Conservation (phyloP, 2,113 vertebrate genomes). For the Hylia prasina region DNA sequence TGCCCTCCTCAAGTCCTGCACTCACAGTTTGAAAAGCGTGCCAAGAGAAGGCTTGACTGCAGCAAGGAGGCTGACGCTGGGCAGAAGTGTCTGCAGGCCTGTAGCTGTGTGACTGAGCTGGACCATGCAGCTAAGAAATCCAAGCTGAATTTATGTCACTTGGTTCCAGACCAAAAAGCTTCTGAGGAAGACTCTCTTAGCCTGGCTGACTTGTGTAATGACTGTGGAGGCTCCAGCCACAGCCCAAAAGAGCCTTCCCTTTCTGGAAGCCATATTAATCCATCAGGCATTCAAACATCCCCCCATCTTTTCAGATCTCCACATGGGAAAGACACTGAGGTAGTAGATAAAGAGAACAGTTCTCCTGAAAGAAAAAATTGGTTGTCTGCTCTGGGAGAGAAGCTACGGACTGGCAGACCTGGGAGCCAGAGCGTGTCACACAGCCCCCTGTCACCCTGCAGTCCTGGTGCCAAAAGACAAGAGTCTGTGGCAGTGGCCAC, state of each 20-base stretch:
- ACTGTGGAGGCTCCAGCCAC: background rate
- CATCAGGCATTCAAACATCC: background rate
- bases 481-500: constrained; percentile 59
- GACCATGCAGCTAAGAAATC: constrained; percentile 74
- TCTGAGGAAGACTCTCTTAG: constrained; percentile 15
- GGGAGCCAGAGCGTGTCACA: background rate
- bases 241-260: constrained; percentile 21
- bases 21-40: constrained; percentile 68
- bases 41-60: constrained; percentile 88
- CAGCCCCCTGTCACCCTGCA: constrained; percentile 44
- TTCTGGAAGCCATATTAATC: background rate
- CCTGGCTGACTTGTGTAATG: background rate
- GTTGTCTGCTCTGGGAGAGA: constrained; percentile 86
- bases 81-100: constrained; percentile 65
- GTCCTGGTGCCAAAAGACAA: constrained; percentile 69
- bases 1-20: background rate
- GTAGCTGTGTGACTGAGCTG: constrained; percentile 80
- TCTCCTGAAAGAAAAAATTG: constrained; percentile 81
- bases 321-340: constrained; percentile 15
- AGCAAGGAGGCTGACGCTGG: constrained; percentile 26
- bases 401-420: constrained; percentile 68
- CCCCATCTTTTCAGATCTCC: constrained; percentile 33
- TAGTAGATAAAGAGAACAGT: constrained; percentile 85
- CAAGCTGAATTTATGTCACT: constrained; percentile 69
- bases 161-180: constrained; percentile 32